phyloP scores from a whole-genome alignment of 2,113 vertebrate species.

The Rousettus leschenaultii region DNA sequence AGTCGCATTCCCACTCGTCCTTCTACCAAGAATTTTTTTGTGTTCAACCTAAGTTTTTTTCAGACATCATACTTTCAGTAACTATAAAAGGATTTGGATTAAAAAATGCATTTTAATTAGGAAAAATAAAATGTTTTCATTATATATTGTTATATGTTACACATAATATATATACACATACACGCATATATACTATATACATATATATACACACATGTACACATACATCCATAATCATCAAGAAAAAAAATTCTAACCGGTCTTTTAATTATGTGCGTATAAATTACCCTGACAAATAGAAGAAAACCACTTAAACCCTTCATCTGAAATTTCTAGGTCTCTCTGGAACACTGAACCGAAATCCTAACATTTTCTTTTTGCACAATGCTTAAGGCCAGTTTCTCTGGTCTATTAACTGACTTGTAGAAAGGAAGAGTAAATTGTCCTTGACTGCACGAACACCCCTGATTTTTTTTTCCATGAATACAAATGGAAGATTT shows the following conservation, averaged over 20 bases:
- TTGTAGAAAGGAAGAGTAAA: slow-evolving; percentile 60
- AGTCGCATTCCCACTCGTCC: not conserved
- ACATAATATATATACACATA: not conserved
- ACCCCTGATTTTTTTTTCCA: slow-evolving; percentile 43
- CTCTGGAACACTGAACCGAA: slow-evolving; percentile 9
- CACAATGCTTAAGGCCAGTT: slow-evolving; percentile 62
- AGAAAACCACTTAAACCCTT: not conserved
- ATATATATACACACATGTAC: not conserved
- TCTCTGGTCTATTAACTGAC: slow-evolving; percentile 68
- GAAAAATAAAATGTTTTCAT: not conserved
- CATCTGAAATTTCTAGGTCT: not conserved
- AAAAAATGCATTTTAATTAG: slow-evolving; percentile 13
- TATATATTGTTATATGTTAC: not conserved
- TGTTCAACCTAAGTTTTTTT: not conserved
- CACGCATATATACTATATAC: not conserved
- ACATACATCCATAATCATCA: not conserved
- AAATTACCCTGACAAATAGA: not conserved
- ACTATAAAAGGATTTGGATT: not conserved
- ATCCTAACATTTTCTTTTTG: slow-evolving; percentile 42
- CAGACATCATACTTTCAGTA: not conserved
- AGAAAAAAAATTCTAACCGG: not conserved
- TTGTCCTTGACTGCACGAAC: slow-evolving; percentile 71
- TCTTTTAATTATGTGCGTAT: not conserved
- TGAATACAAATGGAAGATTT: slow-evolving; percentile 72
- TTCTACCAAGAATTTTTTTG: not conserved